Evolutionary conservation across 2,797 vertebrate genomes (phyloP).

Genomic region (Aeoliscus strigatus): DNA sequence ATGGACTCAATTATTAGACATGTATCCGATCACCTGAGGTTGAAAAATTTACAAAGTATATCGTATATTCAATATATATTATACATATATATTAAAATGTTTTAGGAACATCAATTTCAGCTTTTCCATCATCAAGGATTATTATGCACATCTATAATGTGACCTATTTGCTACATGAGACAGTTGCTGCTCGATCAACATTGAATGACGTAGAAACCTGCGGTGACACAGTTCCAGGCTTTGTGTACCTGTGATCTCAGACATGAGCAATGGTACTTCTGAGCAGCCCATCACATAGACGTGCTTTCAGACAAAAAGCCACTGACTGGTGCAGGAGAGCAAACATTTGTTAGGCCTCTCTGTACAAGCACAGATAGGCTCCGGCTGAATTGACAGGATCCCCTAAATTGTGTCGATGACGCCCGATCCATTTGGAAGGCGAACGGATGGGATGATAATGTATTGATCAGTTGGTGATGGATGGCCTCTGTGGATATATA

Average conservation of each 20-base stretch:
- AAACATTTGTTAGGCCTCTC: slow-evolving; percentile 79
- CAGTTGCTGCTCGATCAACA: slow-evolving; percentile 3
- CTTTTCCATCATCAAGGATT: too few species aligned
- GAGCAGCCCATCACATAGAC: slow-evolving; percentile 38
- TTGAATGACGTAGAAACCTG: slow-evolving; percentile 21
- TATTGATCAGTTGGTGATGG: slow-evolving; percentile 76
- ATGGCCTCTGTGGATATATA: slow-evolving; percentile 71
- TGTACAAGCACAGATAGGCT: slow-evolving; percentile 81
- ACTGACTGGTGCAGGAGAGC: slow-evolving; percentile 62
- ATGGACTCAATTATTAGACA: too few species aligned
- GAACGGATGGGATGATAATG: slow-evolving; percentile 72
- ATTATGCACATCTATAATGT: too few species aligned
- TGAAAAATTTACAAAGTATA: too few species aligned
- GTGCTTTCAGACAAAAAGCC: slow-evolving; percentile 54
- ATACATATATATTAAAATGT: too few species aligned
- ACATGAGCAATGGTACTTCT: slow-evolving; percentile 46
- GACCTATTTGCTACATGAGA: slow-evolving; percentile 2
- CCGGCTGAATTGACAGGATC: slow-evolving; percentile 65
- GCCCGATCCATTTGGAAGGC: slow-evolving; percentile 69
- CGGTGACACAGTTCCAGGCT: slow-evolving; percentile 21
- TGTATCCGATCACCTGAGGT: too few species aligned
- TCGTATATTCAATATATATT: too few species aligned
- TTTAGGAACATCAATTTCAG: too few species aligned
- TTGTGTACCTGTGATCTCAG: slow-evolving; percentile 20
- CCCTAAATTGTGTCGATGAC: slow-evolving; percentile 72